Base-by-base conservation (phyloP, 1,140 invertebrate genomes). In the Oryzaephilus surinamensis region DNA sequence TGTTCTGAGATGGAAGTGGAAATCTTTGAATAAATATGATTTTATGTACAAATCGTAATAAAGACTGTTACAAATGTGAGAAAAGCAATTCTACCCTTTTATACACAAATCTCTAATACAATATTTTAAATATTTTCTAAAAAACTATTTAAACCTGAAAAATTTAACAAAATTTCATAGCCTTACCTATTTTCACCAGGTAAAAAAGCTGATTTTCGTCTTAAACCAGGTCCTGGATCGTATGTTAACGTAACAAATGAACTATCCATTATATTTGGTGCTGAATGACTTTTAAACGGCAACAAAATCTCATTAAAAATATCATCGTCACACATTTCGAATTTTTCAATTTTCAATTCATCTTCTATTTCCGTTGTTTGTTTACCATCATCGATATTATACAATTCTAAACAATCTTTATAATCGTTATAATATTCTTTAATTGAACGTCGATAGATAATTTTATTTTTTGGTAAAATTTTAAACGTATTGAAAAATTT, bases 361-460 rank as follows among this genome's bases (percentile, higher is more conserved):
- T 35, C n/a, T 27, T 31, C 36, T n/a, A 12, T 19, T 18, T 45
- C 23, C 16, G 43, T 38, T n/a, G n/a, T 43, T 35, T 34, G 21
- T 43, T 34, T 26, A 12, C 39, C 27, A 40, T 24, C 43, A 24
- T 41, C 33, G 29, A 23, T 34, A 18, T 44, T 48, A 33, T 51
- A 59, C n/a, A 48, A 48, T 37, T 59, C 58, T 16, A 62, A 33
- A 34, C 58, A 61, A 12, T 62, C 56, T 30, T 54, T 52, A 29
- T 60, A 60, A 41, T 62, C 60, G 41, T 62, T 62, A 32, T 62
- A 62, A 43, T 62, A 62, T 46, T 62, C 60, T 27, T 54, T 41
- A n/a, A n/a, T n/a, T n/a, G n/a, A n/a, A n/a, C n/a, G n/a, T n/a
- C 7, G 54, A 32, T 12, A 43, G 36, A 10, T 45, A 41, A 2